phyloP scores from a whole-genome alignment of 2,797 vertebrate species.

The Nyctalus aviator region DNA sequence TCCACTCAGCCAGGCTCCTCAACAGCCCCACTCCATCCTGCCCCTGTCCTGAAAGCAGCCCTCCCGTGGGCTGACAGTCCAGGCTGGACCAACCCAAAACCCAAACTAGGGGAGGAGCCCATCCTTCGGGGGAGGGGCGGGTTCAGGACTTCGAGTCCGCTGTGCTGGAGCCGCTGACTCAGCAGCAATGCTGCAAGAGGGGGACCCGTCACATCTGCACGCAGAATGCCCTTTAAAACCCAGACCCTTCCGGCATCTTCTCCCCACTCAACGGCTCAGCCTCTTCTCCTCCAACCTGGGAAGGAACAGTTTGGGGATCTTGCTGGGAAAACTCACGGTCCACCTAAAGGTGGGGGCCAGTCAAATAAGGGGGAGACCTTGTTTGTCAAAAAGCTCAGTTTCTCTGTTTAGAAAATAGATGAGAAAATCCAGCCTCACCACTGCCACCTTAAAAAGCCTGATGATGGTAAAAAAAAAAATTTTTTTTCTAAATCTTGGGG shows the following conservation, averaged over 20 bases:
- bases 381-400: conserved; percentile 14
- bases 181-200: background rate
- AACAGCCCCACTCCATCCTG: background rate
- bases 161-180: conserved; percentile 49
- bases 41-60: background rate
- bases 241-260: background rate
- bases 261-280: background rate
- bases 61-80: background rate
- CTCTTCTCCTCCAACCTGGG: background rate
- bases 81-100: background rate
- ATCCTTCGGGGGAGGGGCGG: background rate
- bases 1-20: background rate
- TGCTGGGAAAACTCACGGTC: conserved; percentile 26
- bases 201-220: background rate
- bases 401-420: conserved; percentile 56
- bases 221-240: background rate
- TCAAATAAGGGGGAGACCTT: background rate
- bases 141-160: background rate
- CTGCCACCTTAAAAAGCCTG: conserved; percentile 42
- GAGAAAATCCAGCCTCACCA: conserved; percentile 41
- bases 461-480: background rate
- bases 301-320: background rate
- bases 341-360: background rate
- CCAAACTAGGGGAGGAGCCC: background rate
- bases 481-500: background rate